Evolutionary conservation across 2,888 invertebrate genomes (phyloP).

Genomic region (Cephus sareptanus): DNA sequence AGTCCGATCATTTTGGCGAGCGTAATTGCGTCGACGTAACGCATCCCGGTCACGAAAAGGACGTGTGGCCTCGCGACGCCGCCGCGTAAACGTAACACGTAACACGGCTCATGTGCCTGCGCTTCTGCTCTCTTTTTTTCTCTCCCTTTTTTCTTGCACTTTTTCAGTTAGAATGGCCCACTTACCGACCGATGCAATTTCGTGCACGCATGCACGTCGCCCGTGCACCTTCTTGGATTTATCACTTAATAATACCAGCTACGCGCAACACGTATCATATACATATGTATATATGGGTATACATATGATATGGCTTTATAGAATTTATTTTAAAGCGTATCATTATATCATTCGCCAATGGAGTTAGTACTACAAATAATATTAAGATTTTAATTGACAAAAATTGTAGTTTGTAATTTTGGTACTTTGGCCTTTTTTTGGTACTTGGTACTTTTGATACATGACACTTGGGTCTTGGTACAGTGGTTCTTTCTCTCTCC

Average conservation of each 20-base stretch:
- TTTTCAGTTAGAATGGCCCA: slow-evolving; percentile 13
- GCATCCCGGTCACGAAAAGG: neutral
- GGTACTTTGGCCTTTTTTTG: no score
- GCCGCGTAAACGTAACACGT: neutral
- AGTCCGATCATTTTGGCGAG: slow-evolving; percentile 9
- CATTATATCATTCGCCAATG: neutral
- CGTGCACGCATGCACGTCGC: slow-evolving; percentile 11
- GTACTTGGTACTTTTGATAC: no score
- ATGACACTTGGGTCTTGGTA: no score
- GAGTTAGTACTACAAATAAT: neutral
- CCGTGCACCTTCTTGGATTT: slow-evolving; percentile 20
- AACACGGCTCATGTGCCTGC: slow-evolving; percentile 1
- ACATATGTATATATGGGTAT: no score
- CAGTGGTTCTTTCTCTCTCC: no score
- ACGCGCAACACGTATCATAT: neutral
- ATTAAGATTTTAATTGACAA: no score
- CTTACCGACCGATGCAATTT: slow-evolving; percentile 3
- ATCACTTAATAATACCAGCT: slow-evolving; percentile 36
- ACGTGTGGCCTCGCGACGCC: neutral
- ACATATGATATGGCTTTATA: no score
- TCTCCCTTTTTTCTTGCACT: neutral
- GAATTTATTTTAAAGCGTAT: neutral
- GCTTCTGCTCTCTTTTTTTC: slow-evolving; percentile 12
- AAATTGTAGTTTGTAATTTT: no score
- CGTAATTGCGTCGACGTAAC: slow-evolving; percentile 6